Conservation (phyloP, 2,113 vertebrate species). For the Python bivittatus region DNA sequence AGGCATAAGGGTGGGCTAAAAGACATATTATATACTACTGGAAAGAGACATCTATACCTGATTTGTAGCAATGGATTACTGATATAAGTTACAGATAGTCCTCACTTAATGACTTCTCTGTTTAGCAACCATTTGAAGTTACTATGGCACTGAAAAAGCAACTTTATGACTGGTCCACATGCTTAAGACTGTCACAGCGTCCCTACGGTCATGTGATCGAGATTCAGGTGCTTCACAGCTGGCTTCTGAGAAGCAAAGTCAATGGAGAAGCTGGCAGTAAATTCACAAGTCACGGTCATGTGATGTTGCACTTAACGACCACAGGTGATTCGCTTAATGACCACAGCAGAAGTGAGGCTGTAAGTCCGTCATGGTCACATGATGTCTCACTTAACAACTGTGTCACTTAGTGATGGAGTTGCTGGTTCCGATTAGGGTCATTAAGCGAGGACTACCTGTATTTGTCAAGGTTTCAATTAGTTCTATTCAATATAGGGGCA, state of each 20-base stretch:
- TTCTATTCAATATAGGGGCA: background rate
- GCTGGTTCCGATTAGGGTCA: background rate
- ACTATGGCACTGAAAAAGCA: background rate
- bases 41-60: background rate
- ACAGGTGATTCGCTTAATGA: background rate
- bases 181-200: background rate
- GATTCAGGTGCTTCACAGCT: background rate
- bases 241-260: background rate
- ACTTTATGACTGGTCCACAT: background rate
- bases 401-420: background rate
- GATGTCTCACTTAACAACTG: background rate
- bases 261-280: background rate
- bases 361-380: background rate
- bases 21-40: background rate
- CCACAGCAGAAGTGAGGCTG: background rate
- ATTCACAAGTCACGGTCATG: background rate
- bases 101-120: background rate
- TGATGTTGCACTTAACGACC: background rate
- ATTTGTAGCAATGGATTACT: background rate
- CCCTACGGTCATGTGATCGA: fast-evolving
- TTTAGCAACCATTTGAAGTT: background rate
- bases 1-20: background rate
- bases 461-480: background rate
- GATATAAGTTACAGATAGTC: background rate
- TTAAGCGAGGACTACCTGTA: background rate